These are phyloP conservation scores for Anguilla anguilla DNA, from an alignment of 2,797 vertebrate species.

Conservation along the genomic window DNA sequence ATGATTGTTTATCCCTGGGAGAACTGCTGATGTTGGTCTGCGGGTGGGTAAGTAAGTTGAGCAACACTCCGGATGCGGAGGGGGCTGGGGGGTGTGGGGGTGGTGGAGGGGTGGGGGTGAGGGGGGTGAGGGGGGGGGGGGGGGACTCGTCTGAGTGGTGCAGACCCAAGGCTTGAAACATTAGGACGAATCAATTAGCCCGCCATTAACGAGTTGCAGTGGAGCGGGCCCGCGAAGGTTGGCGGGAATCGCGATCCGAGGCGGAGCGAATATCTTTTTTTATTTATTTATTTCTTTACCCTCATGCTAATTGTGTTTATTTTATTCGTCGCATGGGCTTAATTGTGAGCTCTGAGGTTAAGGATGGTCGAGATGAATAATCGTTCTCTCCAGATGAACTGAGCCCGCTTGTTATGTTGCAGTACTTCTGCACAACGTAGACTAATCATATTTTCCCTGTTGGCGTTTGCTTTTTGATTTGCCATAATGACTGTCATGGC, in stretches of 20 bases:
- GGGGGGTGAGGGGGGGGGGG: too few relatives aligned
- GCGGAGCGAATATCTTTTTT: slow-evolving; percentile 61
- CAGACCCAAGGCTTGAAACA: slow-evolving; percentile 67
- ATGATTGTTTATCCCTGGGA: slow-evolving; percentile 69
- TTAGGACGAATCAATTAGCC: slow-evolving; percentile 79
- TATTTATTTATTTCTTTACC: slow-evolving; percentile 43
- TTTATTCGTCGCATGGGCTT: slow-evolving; percentile 72
- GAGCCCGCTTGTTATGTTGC: slow-evolving; percentile 56
- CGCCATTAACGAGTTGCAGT: slow-evolving; percentile 67
- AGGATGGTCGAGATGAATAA: slow-evolving; percentile 65
- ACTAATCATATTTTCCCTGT: neutral
- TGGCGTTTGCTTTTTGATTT: neutral
- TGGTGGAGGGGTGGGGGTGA: too few relatives aligned
- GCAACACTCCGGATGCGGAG: slow-evolving; percentile 47
- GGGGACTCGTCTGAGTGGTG: neutral
- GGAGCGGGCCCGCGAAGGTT: slow-evolving; percentile 72
- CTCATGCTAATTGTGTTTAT: slow-evolving; percentile 73
- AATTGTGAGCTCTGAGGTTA: slow-evolving; percentile 70
- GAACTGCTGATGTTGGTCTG: slow-evolving; percentile 64
- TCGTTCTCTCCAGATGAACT: slow-evolving; percentile 71
- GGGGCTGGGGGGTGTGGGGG: neutral
- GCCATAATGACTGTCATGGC: neutral
- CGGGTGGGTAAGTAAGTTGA: slow-evolving; percentile 67
- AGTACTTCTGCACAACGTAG: slow-evolving; percentile 14
- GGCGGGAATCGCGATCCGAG: slow-evolving; percentile 77